A percentile compares a stretch with the other conserved stretches of the same genome.
These are phyloP conservation scores for Allacma fusca DNA, from an alignment of 2,888 invertebrate species.

Conservation along the genomic window DNA sequence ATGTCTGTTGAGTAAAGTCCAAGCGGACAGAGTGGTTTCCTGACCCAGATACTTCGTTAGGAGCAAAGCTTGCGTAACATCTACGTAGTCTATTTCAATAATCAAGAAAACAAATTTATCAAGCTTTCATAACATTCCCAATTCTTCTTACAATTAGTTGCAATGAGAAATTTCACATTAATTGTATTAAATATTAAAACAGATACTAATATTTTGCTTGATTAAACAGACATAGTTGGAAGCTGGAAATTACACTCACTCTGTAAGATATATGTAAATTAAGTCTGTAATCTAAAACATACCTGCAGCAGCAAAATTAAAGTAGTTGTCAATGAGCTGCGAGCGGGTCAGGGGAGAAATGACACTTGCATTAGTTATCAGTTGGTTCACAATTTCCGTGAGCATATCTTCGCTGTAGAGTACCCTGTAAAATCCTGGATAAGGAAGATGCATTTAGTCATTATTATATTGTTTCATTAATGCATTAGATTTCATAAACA, in stretches of 20 bases:
- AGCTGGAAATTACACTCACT: no score
- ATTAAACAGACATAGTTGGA: no score
- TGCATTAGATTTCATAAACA: no score
- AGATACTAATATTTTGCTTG: no score
- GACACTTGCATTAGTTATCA: conserved; percentile 17
- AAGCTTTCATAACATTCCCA: no score
- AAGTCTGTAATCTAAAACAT: not conserved
- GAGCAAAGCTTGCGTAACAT: not conserved
- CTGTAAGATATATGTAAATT: no score
- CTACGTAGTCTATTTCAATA: no score
- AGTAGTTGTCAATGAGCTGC: conserved; percentile 56
- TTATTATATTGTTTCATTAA: no score
- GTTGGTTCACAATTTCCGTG: conserved; percentile 31
- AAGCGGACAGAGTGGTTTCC: not conserved
- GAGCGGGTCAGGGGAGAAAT: conserved; percentile 44
- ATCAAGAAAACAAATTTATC: no score
- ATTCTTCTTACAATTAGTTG: no score
- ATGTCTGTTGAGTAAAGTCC: not conserved
- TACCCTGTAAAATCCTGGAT: conserved; percentile 52
- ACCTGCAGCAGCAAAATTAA: conserved; percentile 38
- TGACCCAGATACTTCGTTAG: conserved; percentile 17
- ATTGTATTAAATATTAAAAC: no score
- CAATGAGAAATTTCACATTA: no score
- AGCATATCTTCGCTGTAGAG: conserved; percentile 45
- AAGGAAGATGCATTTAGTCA: not conserved